Conservation (phyloP, 2,888 invertebrate species). For the Cenopis cana region DNA sequence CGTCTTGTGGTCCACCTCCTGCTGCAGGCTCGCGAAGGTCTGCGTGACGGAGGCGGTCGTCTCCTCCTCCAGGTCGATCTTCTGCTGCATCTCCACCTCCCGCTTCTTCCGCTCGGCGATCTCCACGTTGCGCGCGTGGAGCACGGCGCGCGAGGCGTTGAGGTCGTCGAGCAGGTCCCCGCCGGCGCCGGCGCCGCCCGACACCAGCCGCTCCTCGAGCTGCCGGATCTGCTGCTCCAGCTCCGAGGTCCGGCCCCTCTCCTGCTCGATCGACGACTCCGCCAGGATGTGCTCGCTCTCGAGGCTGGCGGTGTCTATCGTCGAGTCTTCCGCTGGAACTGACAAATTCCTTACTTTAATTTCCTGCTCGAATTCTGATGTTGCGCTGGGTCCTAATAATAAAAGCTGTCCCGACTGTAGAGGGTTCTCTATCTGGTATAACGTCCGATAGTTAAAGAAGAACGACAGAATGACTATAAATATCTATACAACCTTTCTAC, state of each 20-base stretch:
- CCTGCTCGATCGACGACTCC: constrained; percentile 86
- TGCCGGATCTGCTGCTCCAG: constrained; percentile 91
- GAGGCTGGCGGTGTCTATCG: constrained; percentile 68
- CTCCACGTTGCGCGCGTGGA: constrained; percentile 92
- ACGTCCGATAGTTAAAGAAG: too few species aligned
- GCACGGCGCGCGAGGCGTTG: constrained; percentile 95
- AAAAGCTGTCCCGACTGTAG: too few species aligned
- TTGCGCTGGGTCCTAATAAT: too few species aligned
- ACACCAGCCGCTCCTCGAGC: constrained; percentile 97
- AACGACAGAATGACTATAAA: too few species aligned
- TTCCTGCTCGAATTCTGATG: too few species aligned
- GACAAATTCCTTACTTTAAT: not conserved
- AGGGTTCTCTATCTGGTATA: too few species aligned
- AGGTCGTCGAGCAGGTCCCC: constrained; percentile 95
- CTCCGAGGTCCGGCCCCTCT: constrained; percentile 90
- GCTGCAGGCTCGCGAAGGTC: constrained; percentile 96
- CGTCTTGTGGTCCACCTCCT: constrained; percentile 98
- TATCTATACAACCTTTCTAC: too few species aligned
- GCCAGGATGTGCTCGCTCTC: constrained; percentile 80
- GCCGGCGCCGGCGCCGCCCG: constrained; percentile 90
- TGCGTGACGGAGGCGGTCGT: constrained; percentile 95
- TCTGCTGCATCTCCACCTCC: constrained; percentile 96
- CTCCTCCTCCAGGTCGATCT: constrained; percentile 97
- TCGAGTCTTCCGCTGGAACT: constrained; percentile 68
- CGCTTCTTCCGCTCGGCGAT: constrained; percentile 96